Evolutionary conservation across 2,888 invertebrate genomes (phyloP), one percentile per base, ranked within the genome.

Genomic region (Stomorhina lunata): DNA sequence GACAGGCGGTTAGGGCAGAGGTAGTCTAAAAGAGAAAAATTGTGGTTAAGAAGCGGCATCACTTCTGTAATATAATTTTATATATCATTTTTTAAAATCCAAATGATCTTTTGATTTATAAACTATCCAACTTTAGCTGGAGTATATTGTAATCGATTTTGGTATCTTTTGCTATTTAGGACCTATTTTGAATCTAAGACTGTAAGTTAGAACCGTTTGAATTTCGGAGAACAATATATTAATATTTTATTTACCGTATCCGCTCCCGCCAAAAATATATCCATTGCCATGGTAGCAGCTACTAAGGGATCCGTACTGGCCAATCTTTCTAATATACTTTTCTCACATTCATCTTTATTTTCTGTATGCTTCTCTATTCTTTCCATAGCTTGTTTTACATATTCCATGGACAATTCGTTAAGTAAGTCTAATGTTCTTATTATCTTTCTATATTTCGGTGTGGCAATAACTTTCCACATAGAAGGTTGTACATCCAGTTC

Each of bases 321-420:
- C 37, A 93, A 86, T 83, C 91, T 92, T 85, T 93, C 92, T 76
- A 93, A 88, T 32, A 93, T 90, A 84, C 93, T 93, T 73, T 89
- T 85, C 55, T 89, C 88, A 22, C 88, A 66, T 12, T 85, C 85
- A 0, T 66, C 34, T 25, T 55, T 53, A 10, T 81, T 80, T 4
- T 53, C 40, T 0, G 37, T 5, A 1, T 72, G 78, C 7, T 86
- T 84, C 55, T 87, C 65, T 69, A 90, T 84, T 81, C 88, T 87
- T 29, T 88, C 83, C 66, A 89, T 87, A 0, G 91, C 91, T 25
- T 86, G 84, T 12, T 88, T 85, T n/a, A 92, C 88, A 76, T 90
- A 87, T 32, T 88, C 86, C 25, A 85, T 78, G 0, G 87, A 77
- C 0, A 86, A 57, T 4, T 85, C 80, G 0, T 84, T 86, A 1